Evolutionary conservation across 1,140 invertebrate species (phyloP).

Genomic region (Drosophila asahinai): DNA sequence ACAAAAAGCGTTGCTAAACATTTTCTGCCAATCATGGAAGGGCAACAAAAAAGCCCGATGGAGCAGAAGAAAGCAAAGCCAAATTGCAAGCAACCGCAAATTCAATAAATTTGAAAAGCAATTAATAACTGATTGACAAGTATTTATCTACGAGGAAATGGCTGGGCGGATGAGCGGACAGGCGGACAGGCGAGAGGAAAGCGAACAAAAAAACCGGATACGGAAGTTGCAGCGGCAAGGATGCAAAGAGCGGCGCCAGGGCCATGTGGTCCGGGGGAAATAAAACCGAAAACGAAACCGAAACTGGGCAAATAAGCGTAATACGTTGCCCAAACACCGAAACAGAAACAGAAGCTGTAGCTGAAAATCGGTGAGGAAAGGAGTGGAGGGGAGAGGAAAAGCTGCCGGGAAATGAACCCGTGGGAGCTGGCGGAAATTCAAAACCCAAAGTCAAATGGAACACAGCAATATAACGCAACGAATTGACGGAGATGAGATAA

Average conservation of each 20-base stretch:
- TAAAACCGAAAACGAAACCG: constrained; percentile 42
- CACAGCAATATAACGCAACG: constrained; percentile 78
- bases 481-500: constrained; percentile 83
- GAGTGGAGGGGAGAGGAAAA: constrained; percentile 3
- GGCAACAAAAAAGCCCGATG: constrained; percentile 14
- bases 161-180: constrained; percentile 3
- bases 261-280: constrained; percentile 30
- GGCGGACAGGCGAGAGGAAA: constrained; percentile 15
- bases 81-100: constrained; percentile 65
- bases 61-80: constrained; percentile 39
- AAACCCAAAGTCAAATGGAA: constrained; percentile 81
- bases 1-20: constrained; percentile 30
- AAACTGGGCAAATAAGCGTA: constrained; percentile 65
- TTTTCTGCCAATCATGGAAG: constrained; percentile 54
- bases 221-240: constrained; percentile 34
- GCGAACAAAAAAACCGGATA: constrained; percentile 42
- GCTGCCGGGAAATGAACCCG: constrained; percentile 38
- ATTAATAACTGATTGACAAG: constrained; percentile 84
- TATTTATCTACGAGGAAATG: constrained; percentile 75
- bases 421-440: constrained; percentile 70
- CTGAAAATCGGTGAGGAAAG: neutral
- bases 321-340: constrained; percentile 58
- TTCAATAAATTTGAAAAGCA: constrained; percentile 84
- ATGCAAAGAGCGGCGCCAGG: constrained; percentile 35
- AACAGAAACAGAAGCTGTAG: constrained; percentile 29